Percentiles rank a stretch among this genome's conserved stretches.
These are phyloP conservation scores for Mastomys coucha DNA, from an alignment of 2,113 vertebrate genomes.

Conservation along the genomic window DNA sequence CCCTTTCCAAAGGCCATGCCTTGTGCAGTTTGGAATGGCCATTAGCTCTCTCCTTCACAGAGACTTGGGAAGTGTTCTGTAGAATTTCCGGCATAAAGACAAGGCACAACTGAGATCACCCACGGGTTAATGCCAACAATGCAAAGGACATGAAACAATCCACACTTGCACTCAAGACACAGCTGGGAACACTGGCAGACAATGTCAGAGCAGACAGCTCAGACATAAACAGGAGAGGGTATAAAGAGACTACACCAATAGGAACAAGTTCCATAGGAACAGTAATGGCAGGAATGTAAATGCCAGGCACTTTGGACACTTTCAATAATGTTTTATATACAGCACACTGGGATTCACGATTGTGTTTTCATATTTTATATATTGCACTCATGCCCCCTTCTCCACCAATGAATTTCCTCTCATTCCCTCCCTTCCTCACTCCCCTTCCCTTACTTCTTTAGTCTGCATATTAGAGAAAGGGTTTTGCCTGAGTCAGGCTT, in stretches of 20 bases:
- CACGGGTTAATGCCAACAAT: neutral
- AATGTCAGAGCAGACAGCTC: neutral
- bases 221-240: neutral
- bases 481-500: neutral
- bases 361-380: neutral
- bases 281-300: neutral
- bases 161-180: neutral
- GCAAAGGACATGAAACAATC: rapidly evolving
- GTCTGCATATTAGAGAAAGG: neutral
- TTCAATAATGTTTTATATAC: neutral
- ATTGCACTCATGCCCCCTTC: no score
- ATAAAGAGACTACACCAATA: neutral
- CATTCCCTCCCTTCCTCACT: no score
- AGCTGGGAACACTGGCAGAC: neutral
- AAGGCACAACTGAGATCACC: no score
- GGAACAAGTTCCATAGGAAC: neutral
- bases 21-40: neutral
- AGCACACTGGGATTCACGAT: no score
- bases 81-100: neutral
- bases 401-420: neutral
- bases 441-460: neutral
- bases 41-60: neutral
- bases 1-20: neutral
- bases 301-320: neutral
- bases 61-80: neutral